Conservation (phyloP, 2,888 invertebrate genomes). For the Synanthedon vespiformis region DNA sequence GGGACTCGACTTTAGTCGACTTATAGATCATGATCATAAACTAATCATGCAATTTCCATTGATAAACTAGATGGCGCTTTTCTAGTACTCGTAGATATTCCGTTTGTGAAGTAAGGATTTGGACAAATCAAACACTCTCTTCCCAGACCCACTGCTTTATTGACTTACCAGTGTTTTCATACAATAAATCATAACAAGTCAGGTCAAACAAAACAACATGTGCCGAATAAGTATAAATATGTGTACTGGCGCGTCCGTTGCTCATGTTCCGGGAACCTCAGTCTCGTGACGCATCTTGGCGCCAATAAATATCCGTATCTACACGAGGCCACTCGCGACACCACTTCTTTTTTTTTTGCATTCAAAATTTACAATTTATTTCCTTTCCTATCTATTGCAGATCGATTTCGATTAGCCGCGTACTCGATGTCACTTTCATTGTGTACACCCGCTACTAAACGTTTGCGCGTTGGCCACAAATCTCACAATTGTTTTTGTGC, state of each 20-base stretch:
- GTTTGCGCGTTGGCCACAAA: neutral
- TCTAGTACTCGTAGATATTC: too few species aligned
- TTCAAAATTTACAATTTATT: conserved; percentile 67
- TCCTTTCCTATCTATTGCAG: conserved; percentile 59
- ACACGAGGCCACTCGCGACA: conserved; percentile 57
- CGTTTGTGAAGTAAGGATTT: conserved; percentile 8
- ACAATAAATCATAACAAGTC: conserved; percentile 71
- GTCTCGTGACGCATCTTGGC: conserved; percentile 45
- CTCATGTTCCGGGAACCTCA: conserved; percentile 30
- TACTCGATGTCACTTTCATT: too few species aligned
- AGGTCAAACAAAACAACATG: conserved; percentile 69
- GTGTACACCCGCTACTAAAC: too few species aligned
- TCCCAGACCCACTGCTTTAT: conserved; percentile 71
- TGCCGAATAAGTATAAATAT: conserved; percentile 61
- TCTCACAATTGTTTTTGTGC: neutral
- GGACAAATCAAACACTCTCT: conserved; percentile 57
- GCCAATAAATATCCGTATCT: conserved; percentile 67
- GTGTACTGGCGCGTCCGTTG: conserved; percentile 53
- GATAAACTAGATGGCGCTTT: too few species aligned
- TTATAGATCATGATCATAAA: too few species aligned
- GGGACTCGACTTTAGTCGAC: too few species aligned
- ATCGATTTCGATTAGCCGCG: too few species aligned
- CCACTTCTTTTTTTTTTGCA: conserved; percentile 20
- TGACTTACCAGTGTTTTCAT: conserved; percentile 69
- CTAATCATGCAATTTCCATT: too few species aligned